Percentiles rank a stretch among this genome's conserved stretches.
Conservation (phyloP, 2,113 vertebrate genomes). For the Tyto alba region DNA sequence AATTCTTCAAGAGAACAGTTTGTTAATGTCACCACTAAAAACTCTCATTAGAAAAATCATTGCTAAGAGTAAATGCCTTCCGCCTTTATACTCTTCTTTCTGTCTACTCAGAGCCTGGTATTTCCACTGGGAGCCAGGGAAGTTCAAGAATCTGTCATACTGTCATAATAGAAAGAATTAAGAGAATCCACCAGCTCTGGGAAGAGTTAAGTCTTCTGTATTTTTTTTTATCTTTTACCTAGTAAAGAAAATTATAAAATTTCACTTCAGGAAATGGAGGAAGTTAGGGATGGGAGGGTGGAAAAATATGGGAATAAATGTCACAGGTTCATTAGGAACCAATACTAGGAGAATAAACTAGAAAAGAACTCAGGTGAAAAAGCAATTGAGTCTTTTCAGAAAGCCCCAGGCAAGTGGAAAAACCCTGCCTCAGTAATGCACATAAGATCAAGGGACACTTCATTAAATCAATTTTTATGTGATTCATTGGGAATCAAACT, state of each 20-base stretch:
- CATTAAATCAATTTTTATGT: conserved; percentile 6
- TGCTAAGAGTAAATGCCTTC: conserved; percentile 55
- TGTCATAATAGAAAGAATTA: conserved; percentile 73
- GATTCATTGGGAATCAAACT: neutral
- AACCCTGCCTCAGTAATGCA: neutral
- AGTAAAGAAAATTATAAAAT: conserved; percentile 13
- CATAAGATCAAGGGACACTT: neutral
- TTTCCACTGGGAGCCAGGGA: conserved; percentile 48
- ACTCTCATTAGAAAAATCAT: conserved; percentile 38
- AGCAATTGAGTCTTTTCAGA: conserved; percentile 10
- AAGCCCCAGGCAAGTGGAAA: conserved; percentile 9
- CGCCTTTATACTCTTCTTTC: conserved; percentile 16
- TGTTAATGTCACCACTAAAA: conserved; percentile 38
- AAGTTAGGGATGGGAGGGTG: neutral
- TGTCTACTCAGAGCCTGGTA: neutral
- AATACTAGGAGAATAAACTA: neutral
- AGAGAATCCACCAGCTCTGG: conserved; percentile 39
- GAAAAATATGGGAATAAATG: conserved; percentile 4
- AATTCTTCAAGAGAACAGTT: conserved; percentile 38
- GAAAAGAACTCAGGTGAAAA: conserved; percentile 5
- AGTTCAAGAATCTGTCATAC: conserved; percentile 42
- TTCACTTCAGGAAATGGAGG: neutral
- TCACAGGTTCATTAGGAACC: neutral
- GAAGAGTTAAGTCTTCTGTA: neutral
- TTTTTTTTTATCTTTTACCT: neutral